Evolutionary conservation across 2,113 vertebrate species (phyloP).

Genomic region (Pollachius pollachius): DNA sequence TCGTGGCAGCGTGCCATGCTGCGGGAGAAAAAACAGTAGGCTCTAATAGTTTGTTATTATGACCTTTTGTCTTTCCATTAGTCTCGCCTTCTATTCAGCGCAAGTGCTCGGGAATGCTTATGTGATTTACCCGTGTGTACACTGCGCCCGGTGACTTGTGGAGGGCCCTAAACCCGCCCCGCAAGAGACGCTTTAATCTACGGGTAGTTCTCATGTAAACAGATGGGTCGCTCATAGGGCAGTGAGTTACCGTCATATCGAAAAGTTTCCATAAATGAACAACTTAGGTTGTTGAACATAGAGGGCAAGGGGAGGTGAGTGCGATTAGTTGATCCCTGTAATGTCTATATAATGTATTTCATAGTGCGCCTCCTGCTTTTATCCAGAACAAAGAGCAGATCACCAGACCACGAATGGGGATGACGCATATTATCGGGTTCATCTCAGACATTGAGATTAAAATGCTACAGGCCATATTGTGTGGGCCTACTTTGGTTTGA

Average conservation of each 20-base stretch:
- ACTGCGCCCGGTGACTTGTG: constrained; percentile 73
- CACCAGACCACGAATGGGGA: constrained; percentile 34
- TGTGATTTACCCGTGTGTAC: constrained; percentile 85
- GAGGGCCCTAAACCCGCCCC: constrained; percentile 73
- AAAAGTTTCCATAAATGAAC: constrained; percentile 66
- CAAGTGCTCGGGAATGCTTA: constrained; percentile 37
- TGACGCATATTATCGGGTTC: too few relatives aligned
- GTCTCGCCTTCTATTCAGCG: constrained; percentile 73
- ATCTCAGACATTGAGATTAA: too few relatives aligned
- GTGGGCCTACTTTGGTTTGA: too few relatives aligned
- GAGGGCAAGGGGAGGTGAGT: constrained; percentile 52
- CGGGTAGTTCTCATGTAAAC: constrained; percentile 69
- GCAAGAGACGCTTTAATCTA: constrained; percentile 84
- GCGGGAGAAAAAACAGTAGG: constrained; percentile 72
- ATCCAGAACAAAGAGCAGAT: background rate
- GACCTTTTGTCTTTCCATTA: constrained; percentile 95
- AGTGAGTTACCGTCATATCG: constrained; percentile 57
- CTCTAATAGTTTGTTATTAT: constrained; percentile 93
- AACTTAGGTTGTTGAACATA: constrained; percentile 60
- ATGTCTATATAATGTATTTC: constrained; percentile 52
- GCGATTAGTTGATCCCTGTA: constrained; percentile 60
- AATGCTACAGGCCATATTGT: too few relatives aligned
- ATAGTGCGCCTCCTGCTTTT: background rate
- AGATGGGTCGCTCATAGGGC: constrained; percentile 48
- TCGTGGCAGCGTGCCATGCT: constrained; percentile 76